These are phyloP conservation scores for Lordiphosa fenestrarum DNA, from an alignment of 2,888 invertebrate species.

Conservation along the genomic window DNA sequence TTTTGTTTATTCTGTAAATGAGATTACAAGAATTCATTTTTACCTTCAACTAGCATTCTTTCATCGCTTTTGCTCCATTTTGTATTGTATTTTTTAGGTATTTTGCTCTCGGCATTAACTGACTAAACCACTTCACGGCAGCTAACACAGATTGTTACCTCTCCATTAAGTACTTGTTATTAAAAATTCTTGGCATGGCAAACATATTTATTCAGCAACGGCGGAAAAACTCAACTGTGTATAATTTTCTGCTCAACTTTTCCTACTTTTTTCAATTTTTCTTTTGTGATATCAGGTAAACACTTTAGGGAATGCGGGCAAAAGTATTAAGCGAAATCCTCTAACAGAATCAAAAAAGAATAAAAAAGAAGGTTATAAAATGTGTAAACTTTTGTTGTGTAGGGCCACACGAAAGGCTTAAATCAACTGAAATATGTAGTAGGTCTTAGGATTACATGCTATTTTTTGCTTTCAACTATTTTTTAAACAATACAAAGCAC, in stretches of 20 bases:
- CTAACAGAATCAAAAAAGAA: conserved; percentile 8
- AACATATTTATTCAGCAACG: conserved; percentile 25
- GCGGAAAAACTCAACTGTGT: conserved; percentile 14
- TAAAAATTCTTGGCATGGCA: conserved; percentile 29
- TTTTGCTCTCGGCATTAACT: too few relatives aligned
- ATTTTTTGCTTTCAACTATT: not conserved
- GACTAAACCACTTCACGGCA: conserved; percentile 6
- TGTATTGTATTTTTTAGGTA: too few relatives aligned
- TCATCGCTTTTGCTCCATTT: too few relatives aligned
- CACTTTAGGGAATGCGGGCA: conserved; percentile 25
- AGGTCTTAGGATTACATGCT: not conserved
- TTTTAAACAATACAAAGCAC: conserved; percentile 9
- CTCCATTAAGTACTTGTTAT: conserved; percentile 34
- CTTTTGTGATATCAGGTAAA: conserved; percentile 24
- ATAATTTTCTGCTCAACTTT: conserved; percentile 25
- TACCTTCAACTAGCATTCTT: too few relatives aligned
- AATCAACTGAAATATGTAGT: conserved; percentile 23
- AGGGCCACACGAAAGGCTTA: conserved; percentile 24
- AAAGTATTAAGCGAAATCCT: conserved; percentile 16
- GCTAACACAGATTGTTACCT: conserved; percentile 29
- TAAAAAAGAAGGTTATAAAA: conserved; percentile 2
- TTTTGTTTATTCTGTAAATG: too few relatives aligned
- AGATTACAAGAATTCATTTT: too few relatives aligned
- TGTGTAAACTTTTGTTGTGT: too few relatives aligned
- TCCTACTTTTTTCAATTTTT: conserved; percentile 1